Evolutionary conservation across 1,140 invertebrate species (phyloP), one percentile per base, ranked within the genome.

Genomic region (Drosophila burlai): DNA sequence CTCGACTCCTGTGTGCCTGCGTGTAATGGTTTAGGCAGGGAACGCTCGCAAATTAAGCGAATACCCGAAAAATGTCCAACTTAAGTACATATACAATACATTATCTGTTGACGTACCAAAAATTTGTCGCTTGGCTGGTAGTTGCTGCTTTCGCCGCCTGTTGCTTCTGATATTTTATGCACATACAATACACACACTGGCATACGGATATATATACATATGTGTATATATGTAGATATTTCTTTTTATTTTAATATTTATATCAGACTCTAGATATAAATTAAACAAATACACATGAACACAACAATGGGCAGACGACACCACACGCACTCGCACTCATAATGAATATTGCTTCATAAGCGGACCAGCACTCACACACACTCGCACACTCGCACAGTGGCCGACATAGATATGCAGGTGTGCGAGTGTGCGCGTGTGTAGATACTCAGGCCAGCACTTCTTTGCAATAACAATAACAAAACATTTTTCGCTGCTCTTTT

Each of bases 251-350:
- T 89, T 84, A 86, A 89, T 84, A 89, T 87, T 87, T 89, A 89
- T 89, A 87, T 87, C 83, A 89, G 84, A 89, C 84, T 89, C 76
- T 87, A 87, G 83, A 87, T 87, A 87, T 87, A 87, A 87, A 87
- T 87, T 89, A 87, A 84, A 87, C 84, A 87, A 90, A 87, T 84
- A 89, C 84, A 90, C 84, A 89, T 69, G 59, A 69, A 68, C 57
- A 62, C 80, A 82, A 58, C 80, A 83, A 58, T 65, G 65, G 40
- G 40, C 57, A 29, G 18, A 34, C 8, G n/a, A 49, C 24, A 50
- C 34, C 52, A 54, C 52, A 54, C 36, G 54, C 54, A 57, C 45
- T 58, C 50, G 61, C 71, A 69, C 62, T 61, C 50, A 52, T 59
- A 71, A 66, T 55, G 49, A 59, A 43, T 66, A 76, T 64, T 49